Base-by-base conservation (phyloP, 2,888 invertebrate genomes). In the Ypsolopha scabrella region DNA sequence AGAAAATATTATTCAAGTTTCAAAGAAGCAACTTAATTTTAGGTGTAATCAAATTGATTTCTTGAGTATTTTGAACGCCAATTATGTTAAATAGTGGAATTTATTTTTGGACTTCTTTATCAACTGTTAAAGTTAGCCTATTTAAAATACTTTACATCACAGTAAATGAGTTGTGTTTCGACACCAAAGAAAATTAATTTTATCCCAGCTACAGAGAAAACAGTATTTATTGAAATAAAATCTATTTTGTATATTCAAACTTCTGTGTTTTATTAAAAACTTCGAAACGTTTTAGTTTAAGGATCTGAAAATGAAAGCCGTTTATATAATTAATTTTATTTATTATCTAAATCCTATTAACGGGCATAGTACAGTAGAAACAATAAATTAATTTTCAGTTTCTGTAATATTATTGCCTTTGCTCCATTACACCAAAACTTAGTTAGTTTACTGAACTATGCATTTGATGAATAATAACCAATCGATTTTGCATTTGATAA, bases 261-360 rank as follows among this genome's bases (percentile, higher is more conserved):
- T 46, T 36, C 35, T 37, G 9, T 13, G 36, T 47, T 38, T 14
- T 9, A 47, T 37, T 38, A 1, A 11, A 8, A 35, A 44, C n/a
- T 4, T n/a, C 45, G 34, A 34, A 6, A 9, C 9, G 4, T 13
- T 47, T 13, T 36, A 33, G n/a, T 11, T 14, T 14, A 8, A 14
- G 41, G 49, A 35, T 39, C 7, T 24, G 55, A 43, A 65, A 70
- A 66, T 58, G 66, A 72, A 75, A 72, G 58, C 52, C 57, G 54
- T 49, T 51, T 71, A 68, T 78, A 76, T 80, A 75, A 78, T 82
- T 82, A 80, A 76, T 81, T 80, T 80, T 82, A 82, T 83, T 85
- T 83, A 85, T 80, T 81, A 83, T 75, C 83, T 85, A 83, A 74
- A 71, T 78, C 76, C 82, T 82, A 83, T 82, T 72, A 79, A 79